Evolutionary conservation across 2,888 invertebrate genomes (phyloP).

Genomic region (Melinopterus prodromus): DNA sequence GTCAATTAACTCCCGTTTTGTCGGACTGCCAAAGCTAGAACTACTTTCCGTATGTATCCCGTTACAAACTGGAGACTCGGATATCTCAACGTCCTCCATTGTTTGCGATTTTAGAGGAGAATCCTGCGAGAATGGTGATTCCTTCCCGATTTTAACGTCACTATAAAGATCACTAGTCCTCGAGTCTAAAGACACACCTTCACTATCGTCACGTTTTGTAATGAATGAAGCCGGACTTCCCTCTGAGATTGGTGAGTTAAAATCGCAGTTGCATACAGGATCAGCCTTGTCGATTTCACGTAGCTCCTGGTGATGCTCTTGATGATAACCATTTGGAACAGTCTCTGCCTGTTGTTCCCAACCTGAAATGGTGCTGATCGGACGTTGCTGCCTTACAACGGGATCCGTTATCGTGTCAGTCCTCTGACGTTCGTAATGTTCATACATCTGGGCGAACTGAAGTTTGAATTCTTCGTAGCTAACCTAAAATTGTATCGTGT

Average conservation of each 20-base stretch:
- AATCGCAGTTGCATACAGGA: conserved; percentile 58
- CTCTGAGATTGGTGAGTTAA: conserved; percentile 62
- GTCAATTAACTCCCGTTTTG: conserved; percentile 50
- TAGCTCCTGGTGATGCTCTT: conserved; percentile 52
- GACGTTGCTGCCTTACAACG: conserved; percentile 88
- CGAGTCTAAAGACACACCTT: conserved; percentile 64
- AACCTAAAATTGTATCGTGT: conserved; percentile 67
- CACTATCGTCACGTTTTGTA: conserved; percentile 61
- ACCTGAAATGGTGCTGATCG: conserved; percentile 96
- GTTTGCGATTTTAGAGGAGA: conserved; percentile 56
- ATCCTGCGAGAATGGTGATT: conserved; percentile 65
- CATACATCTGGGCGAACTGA: conserved; percentile 97
- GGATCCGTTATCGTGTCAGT: conserved; percentile 97
- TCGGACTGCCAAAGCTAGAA: conserved; percentile 57
- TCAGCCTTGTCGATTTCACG: conserved; percentile 57
- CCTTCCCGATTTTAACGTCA: conserved; percentile 69
- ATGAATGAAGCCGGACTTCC: conserved; percentile 63
- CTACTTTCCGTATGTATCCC: conserved; percentile 59
- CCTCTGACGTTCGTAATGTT: conserved; percentile 92
- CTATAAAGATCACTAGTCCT: conserved; percentile 67
- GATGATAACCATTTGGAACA: conserved; percentile 55
- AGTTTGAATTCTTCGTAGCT: conserved; percentile 98
- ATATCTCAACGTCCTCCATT: conserved; percentile 47
- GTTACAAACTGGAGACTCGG: conserved; percentile 57
- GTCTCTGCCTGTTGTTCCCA: conserved; percentile 77